Evolutionary conservation across 2,888 invertebrate species (phyloP).

Genomic region (Hypercompe scribonia): DNA sequence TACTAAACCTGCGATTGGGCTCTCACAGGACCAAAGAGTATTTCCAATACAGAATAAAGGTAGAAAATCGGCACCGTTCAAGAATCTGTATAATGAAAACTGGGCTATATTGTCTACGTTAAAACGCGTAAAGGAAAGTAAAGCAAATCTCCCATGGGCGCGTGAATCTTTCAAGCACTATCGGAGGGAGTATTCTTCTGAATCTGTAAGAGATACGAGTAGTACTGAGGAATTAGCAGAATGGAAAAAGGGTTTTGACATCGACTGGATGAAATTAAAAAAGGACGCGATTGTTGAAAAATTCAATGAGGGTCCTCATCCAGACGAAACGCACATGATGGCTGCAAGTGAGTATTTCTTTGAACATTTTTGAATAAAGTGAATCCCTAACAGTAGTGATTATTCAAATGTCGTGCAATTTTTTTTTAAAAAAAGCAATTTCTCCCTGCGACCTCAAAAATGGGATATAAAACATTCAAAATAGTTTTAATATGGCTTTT

Average conservation of each 20-base stretch:
- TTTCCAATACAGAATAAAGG: neutral
- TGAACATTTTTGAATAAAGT: neutral
- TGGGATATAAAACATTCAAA: no score
- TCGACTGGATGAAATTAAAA: neutral
- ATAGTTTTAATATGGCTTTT: no score
- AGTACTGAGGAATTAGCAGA: neutral
- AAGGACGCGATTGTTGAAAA: neutral
- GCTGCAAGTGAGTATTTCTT: slow-evolving; percentile 6
- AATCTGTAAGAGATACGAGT: neutral
- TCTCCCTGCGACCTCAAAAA: no score
- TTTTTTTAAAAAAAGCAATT: neutral
- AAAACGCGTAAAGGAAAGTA: neutral
- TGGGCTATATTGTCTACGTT: neutral
- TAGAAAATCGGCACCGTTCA: neutral
- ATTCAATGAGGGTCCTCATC: neutral
- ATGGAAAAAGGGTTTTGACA: slow-evolving; percentile 3
- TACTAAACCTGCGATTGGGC: neutral
- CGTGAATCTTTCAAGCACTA: neutral
- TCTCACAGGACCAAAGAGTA: neutral
- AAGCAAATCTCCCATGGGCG: neutral
- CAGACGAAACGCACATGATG: neutral
- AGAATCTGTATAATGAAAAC: slow-evolving; percentile 1
- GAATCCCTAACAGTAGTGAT: no score
- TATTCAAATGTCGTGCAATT: neutral
- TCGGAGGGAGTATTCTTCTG: neutral